Base-by-base conservation (phyloP, 2,888 invertebrate genomes). In the Drosophila kanekoi region DNA sequence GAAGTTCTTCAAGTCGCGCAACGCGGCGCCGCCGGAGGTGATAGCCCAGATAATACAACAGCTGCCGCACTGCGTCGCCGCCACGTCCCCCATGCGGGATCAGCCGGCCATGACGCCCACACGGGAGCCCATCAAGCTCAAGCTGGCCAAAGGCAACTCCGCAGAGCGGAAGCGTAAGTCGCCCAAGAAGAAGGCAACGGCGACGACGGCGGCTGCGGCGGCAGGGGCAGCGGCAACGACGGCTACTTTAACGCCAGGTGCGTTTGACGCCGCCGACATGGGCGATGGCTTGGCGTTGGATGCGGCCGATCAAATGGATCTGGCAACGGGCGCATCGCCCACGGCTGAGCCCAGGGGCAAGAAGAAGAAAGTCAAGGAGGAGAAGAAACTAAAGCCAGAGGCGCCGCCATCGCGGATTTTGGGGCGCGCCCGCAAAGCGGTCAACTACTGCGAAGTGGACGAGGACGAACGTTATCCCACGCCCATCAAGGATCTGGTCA, bases 1-100 rank as follows among this genome's bases (percentile, higher is more conserved):
- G 91, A 97, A 97, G 91, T 97, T 97, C 92, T 97, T 97, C 91
- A 97, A 97, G 91, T 97, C 97, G 90, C 95, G 96, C 54, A 96
- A 96, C 92, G 94, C 91, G 9, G 90, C 95, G 18, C 95, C 95
- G 77, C 93, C 94, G 3, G 94, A 94, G 65, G 90, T 90, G 48
- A 86, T 90, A 60, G 90, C 91, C 45, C 92, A 91, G 86, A 91
- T 91, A 57, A 93, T 92, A 64, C 92, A 92, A 56, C 91, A 91
- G 71, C 58, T 92, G 60, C 91, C 92, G 43, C 89, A 89, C 14
- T 90, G 91, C 41, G 87, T 86, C 9, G 77, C 87, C 18, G 62
- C 35, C 28, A 87, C 87, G 10, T 92, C 92, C 14, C 92, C 92
- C 1, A 87, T 89, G 72, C 86, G 92, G 1, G 92, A 91, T n/a